These are phyloP conservation scores for Pentamera pediparva DNA, from an alignment of 53 echinoderm and acorn worm species.

Conservation along the genomic window DNA sequence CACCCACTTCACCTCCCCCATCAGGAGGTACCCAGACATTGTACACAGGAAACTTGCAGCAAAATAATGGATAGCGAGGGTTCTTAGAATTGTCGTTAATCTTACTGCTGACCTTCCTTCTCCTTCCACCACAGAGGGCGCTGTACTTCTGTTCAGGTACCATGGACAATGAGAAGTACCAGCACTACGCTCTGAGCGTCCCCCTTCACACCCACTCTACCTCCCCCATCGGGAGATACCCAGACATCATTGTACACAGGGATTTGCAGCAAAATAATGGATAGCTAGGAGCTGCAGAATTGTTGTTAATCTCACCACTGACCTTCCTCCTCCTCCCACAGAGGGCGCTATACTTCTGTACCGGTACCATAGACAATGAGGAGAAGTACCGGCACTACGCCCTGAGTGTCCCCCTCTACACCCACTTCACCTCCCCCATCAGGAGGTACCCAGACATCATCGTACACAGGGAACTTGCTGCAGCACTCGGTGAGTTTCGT, in stretches of 20 bases:
- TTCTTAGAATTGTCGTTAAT: too few species aligned
- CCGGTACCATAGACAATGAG: slow-evolving; percentile 69
- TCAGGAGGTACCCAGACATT: slow-evolving; percentile 88
- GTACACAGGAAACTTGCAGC: slow-evolving; percentile 87
- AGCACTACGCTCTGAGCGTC: slow-evolving; percentile 89
- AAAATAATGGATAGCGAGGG: too few species aligned
- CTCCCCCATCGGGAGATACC: slow-evolving; percentile 90
- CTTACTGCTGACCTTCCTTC: too few species aligned
- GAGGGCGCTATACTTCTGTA: slow-evolving; percentile 89
- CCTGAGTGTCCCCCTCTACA: slow-evolving; percentile 87
- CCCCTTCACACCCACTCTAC: slow-evolving; percentile 94
- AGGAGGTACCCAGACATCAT: slow-evolving; percentile 89
- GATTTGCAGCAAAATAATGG: too few species aligned
- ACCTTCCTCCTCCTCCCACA: slow-evolving; percentile 14
- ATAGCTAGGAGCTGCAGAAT: too few species aligned
- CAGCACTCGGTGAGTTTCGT: slow-evolving; percentile 58
- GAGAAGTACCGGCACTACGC: slow-evolving; percentile 80
- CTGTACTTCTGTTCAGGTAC: slow-evolving; percentile 78
- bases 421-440: slow-evolving; percentile 95
- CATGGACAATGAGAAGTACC: slow-evolving; percentile 67
- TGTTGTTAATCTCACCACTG: too few species aligned
- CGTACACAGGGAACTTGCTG: slow-evolving; percentile 82
- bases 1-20: slow-evolving; percentile 95
- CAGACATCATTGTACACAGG: slow-evolving; percentile 86
- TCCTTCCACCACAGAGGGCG: slow-evolving; percentile 62